Base-by-base conservation (phyloP, 2,113 vertebrate genomes). In the Cavia porcellus region DNA sequence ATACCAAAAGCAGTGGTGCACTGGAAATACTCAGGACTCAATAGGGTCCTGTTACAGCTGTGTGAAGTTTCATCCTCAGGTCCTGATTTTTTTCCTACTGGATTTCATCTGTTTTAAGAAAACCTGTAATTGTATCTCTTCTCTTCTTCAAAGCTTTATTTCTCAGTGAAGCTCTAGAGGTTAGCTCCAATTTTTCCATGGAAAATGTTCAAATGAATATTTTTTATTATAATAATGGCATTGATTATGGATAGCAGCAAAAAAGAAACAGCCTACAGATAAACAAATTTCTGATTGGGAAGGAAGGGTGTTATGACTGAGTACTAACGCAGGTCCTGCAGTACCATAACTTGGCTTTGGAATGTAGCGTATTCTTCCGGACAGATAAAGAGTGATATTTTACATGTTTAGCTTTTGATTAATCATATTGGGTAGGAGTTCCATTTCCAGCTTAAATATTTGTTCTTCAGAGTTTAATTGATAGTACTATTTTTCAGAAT, bases 391-490 rank as follows among this genome's bases (percentile, higher is more conserved):
- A 61, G 93, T 97, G 96, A 95, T 85, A 84, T 90, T 97, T 98
- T 93, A 96, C 77, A 92, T 97, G 95, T 92, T 96, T 96, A 2
- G 13, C 52, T 98, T 97, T 97, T 95, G 90, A 97, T 98, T 98
- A 98, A 98, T 98, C 81, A 95, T 96, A 90, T 95, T 79, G 92
- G 94, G 86, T 86, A 89, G 88, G 98, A 94, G 95, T 97, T 95
- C 97, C 96, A 86, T 94, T 94, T 97, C 90, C 38, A 94, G 19
- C 83, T 97, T 96, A 90, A 96, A 97, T 92, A 86, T 97, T 97
- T 96, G 97, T 97, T 96, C 95, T 97, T 90, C 88, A 95, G 95
- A 92, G 86, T 96, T 97, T 98, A 97, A 98, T 97, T 98, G 97
- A 95, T 90, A 92, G 88, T 89, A 42, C 93, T 97, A 97, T 97